A percentile compares a stretch with the other conserved stretches of the same genome.
Conservation (phyloP, 2,888 invertebrate species). For the Oscheius onirici region DNA sequence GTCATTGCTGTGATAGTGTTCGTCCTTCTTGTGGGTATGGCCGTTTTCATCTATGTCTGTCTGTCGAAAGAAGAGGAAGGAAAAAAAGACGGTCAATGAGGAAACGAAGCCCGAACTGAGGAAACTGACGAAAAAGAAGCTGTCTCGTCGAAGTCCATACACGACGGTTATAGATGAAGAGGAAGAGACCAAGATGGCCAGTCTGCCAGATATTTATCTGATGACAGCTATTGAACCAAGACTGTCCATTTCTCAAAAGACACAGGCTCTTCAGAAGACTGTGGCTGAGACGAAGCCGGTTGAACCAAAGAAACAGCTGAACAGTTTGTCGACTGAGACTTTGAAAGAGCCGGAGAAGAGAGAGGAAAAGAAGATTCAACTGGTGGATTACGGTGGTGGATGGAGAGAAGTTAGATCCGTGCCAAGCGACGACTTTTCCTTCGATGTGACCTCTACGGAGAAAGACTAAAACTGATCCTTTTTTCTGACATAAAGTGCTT, state of each 20-base stretch:
- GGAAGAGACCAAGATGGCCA: neutral
- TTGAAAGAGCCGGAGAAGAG: neutral
- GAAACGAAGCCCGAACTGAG: neutral
- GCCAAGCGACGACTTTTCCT: slow-evolving; percentile 21
- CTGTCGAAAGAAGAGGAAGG: neutral
- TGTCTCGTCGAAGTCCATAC: neutral
- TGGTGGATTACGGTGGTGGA: slow-evolving; percentile 1
- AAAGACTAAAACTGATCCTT: neutral
- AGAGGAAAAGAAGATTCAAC: neutral
- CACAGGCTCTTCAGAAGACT: neutral
- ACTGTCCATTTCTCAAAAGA: neutral
- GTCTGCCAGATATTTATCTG: neutral
- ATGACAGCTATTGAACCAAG: neutral
- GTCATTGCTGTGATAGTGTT: neutral
- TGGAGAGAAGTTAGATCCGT: neutral
- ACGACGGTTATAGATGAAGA: neutral
- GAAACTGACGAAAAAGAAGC: neutral
- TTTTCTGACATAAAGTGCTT: neutral
- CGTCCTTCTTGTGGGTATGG: neutral
- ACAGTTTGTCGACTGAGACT: neutral
- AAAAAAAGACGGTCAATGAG: neutral
- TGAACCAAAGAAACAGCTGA: neutral
- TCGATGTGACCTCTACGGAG: slow-evolving; percentile 13
- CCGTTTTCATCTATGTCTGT: neutral
- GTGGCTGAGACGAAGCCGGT: neutral